Percentiles rank a stretch among this genome's conserved stretches.
Evolutionary conservation across 1,140 invertebrate genomes (phyloP).

Genomic region (Trichonephila clavipes): DNA sequence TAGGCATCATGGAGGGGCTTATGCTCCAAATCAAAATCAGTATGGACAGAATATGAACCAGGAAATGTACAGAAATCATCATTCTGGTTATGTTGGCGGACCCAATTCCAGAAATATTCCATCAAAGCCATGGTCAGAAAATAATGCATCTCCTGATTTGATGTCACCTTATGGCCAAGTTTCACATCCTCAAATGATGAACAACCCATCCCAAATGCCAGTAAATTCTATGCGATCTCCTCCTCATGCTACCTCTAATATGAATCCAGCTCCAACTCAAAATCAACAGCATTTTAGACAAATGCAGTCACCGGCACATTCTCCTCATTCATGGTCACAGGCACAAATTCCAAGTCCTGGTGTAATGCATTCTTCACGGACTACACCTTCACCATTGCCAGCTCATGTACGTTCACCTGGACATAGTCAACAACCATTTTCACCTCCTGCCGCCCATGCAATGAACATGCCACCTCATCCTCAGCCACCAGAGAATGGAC

Average conservation of each 20-base stretch:
- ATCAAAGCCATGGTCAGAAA: conserved; percentile 51
- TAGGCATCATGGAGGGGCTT: conserved; percentile 58
- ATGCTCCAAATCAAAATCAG: conserved; percentile 62
- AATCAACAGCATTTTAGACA: conserved; percentile 68
- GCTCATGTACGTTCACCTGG: conserved; percentile 77
- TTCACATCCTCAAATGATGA: conserved; percentile 73
- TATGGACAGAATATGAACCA: conserved; percentile 61
- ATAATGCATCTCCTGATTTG: conserved; percentile 61
- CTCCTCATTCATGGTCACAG: conserved; percentile 77
- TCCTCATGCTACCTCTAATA: conserved; percentile 53
- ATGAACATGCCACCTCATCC: conserved; percentile 66
- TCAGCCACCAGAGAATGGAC: conserved; percentile 55
- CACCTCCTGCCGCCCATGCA: conserved; percentile 65
- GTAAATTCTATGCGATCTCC: conserved; percentile 68
- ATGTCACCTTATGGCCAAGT: conserved; percentile 69
- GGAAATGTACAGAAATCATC: conserved; percentile 73
- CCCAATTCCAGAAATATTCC: conserved; percentile 54
- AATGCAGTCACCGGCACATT: conserved; percentile 71
- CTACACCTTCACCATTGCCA: conserved; percentile 78
- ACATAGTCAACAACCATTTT: conserved; percentile 78
- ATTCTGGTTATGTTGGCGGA: conserved; percentile 65
- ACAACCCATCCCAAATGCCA: conserved; percentile 58
- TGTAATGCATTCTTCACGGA: conserved; percentile 78
- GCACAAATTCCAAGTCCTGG: conserved; percentile 77
- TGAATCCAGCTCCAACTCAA: conserved; percentile 60